These are phyloP conservation scores for Agriopis aurantiaria DNA, from an alignment of 2,888 invertebrate genomes.

Conservation along the genomic window DNA sequence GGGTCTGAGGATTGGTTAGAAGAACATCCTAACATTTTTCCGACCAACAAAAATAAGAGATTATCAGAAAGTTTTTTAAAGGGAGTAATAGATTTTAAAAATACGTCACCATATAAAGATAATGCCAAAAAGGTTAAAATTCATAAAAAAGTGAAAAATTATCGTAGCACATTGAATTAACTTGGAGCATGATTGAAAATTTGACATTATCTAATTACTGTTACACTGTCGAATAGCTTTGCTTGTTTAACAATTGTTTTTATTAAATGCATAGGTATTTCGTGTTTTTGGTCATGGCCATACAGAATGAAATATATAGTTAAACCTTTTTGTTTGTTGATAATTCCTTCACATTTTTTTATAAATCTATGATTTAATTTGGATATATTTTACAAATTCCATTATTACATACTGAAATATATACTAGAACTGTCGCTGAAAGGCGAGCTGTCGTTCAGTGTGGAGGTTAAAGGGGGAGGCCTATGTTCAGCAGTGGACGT, in stretches of 20 bases:
- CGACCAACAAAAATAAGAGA: constrained; percentile 32
- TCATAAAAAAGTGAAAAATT: constrained; percentile 41
- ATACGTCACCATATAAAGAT: constrained; percentile 13
- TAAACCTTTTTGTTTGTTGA: no score
- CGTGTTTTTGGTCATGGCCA: no score
- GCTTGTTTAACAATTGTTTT: neutral
- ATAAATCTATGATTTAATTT: no score
- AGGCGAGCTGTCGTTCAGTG: no score
- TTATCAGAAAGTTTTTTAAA: constrained; percentile 21
- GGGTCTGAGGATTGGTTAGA: constrained; percentile 45
- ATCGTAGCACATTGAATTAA: neutral
- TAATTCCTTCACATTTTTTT: no score
- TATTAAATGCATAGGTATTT: neutral
- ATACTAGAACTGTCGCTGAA: no score
- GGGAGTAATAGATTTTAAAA: constrained; percentile 13
- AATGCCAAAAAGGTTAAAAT: constrained; percentile 29
- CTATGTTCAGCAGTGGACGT: no score
- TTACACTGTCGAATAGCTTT: neutral
- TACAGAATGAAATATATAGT: no score
- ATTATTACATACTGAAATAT: no score
- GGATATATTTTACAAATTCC: no score
- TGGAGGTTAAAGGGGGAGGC: no score
- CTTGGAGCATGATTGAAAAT: neutral
- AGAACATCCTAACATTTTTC: constrained; percentile 35
- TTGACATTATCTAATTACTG: neutral